A percentile compares a stretch with the other conserved stretches of the same genome.
Evolutionary conservation across 2,888 invertebrate species (phyloP).

Genomic region (Aphidius colemani): DNA sequence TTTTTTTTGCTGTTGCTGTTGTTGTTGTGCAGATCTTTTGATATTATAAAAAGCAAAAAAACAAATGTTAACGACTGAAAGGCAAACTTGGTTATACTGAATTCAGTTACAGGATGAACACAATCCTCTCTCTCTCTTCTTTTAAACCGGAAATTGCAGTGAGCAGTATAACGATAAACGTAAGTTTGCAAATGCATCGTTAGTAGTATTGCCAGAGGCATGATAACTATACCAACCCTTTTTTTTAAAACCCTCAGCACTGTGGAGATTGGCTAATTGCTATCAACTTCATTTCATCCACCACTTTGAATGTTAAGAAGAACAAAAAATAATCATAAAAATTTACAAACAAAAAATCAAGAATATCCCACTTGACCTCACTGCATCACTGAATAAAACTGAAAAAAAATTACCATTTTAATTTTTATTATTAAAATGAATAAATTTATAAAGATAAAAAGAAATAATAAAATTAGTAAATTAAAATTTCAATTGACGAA

Average conservation of each 20-base stretch:
- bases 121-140: constrained; percentile 13
- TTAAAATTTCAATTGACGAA: no score
- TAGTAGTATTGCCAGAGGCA: constrained; percentile 48
- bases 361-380: no score
- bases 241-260: constrained; percentile 4
- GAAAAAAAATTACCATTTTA: no score
- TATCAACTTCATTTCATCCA: constrained; percentile 1
- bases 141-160: constrained; percentile 39
- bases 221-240: constrained; percentile 31
- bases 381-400: no score
- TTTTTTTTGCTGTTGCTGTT: no score
- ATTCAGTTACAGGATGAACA: neutral
- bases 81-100: neutral
- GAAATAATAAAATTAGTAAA: no score
- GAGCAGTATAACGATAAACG: constrained; percentile 49
- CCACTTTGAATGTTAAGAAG: no score
- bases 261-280: constrained; percentile 23
- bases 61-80: constrained; percentile 13
- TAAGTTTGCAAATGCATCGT: constrained; percentile 51
- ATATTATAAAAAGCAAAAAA: constrained; percentile 8
- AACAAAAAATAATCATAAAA: no score
- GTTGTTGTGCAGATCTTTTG: constrained; percentile 19
- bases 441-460: no score
- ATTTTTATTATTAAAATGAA: no score
- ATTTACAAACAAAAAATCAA: no score